Evolutionary conservation across 2,113 vertebrate genomes (phyloP), one percentile per base, ranked within the genome.

Genomic region (Talpa occidentalis): DNA sequence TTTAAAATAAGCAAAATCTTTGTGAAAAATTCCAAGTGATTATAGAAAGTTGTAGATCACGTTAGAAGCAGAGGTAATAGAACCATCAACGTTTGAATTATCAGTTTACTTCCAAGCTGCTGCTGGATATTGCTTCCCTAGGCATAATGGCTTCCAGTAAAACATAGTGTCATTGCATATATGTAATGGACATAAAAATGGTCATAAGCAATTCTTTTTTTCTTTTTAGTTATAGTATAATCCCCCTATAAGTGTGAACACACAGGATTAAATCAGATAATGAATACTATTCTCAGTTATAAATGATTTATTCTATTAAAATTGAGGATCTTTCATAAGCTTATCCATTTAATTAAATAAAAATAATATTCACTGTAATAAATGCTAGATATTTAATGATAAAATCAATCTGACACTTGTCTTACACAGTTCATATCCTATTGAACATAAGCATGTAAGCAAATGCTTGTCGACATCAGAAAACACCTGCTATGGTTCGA

Each of bases 61-160:
- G 1, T 93, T 83, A 32, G 91, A 90, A 88, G 26, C 62, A 93
- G 56, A 70, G 49, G 56, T 96, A 90, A 93, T 93, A 83, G 88
- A 93, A 88, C 42, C 64, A 94, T 97, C 91, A 91, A 88, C 93
- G 74, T 97, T 79, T 95, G 91, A 96, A 91, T 94, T 94, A 95
- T 96, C 93, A 91, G 69, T 88, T 94, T 94, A 59, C 83, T 95
- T 94, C 64, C 40, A 74, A 83, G 73, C 69, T 1, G 2, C 73
- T 84, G 62, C 79, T 90, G 86, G 52, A 76, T 86, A 95, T 94
- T 94, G 88, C 81, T 94, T 97, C 78, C 21, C 66, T 80, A 80
- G 52, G 73, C 60, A 89, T 89, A 96, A 92, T 76, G 52, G 35
- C 82, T 96, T 95, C 88, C 64, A 92, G 73, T 88, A 86, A 95